These are phyloP conservation scores for Thymelicus sylvestris DNA, from an alignment of 2,888 invertebrate genomes.

Conservation along the genomic window DNA sequence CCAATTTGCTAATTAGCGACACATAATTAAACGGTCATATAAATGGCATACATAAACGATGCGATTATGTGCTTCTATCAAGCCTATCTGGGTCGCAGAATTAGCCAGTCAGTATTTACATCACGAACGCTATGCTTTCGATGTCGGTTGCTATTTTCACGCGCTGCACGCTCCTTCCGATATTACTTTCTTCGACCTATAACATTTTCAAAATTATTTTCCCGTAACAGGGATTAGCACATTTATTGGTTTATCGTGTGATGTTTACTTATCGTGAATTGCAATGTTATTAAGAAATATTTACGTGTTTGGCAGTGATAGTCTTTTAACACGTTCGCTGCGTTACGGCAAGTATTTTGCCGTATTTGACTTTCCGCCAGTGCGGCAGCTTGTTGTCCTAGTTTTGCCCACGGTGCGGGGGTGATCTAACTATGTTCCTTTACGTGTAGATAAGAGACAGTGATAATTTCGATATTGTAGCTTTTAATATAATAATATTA, in stretches of 20 bases:
- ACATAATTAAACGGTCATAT: constrained; percentile 18
- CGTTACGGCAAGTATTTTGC: too few species aligned
- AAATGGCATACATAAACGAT: constrained; percentile 8
- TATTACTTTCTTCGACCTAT: constrained; percentile 64
- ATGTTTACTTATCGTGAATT: background rate
- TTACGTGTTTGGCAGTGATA: background rate
- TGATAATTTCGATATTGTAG: too few species aligned
- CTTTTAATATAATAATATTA: too few species aligned
- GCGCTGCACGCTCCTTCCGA: constrained; percentile 56
- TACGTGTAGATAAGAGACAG: too few species aligned
- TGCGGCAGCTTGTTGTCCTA: too few species aligned
- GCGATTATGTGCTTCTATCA: constrained; percentile 22
- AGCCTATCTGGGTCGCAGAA: constrained; percentile 43
- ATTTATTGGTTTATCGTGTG: constrained; percentile 14
- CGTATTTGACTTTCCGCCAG: too few species aligned
- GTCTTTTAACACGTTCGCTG: too few species aligned
- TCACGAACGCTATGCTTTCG: constrained; percentile 38
- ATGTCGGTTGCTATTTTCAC: constrained; percentile 55
- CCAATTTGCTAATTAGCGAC: constrained; percentile 15
- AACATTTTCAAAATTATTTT: constrained; percentile 46
- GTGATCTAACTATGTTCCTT: too few species aligned
- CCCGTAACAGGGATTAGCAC: constrained; percentile 12
- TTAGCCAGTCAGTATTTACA: constrained; percentile 41
- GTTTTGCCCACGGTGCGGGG: too few species aligned
- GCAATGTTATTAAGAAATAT: background rate